Conservation (phyloP, 2,113 vertebrate genomes). For the Macquaria australasica region DNA sequence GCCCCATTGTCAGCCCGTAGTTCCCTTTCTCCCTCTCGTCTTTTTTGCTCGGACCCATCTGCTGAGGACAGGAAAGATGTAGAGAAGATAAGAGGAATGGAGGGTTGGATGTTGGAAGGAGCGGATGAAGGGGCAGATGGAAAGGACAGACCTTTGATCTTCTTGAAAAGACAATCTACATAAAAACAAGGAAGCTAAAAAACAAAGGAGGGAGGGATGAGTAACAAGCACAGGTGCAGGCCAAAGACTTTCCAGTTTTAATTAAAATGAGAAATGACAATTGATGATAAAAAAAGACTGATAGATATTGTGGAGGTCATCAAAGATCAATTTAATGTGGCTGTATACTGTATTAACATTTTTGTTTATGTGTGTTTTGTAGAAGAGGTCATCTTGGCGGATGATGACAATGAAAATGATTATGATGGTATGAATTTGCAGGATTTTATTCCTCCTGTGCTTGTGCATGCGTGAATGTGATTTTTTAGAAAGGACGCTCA, state of each 20-base stretch:
- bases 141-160: slow-evolving; percentile 69
- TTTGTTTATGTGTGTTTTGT: slow-evolving; percentile 55
- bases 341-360: slow-evolving; percentile 3
- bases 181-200: slow-evolving; percentile 57
- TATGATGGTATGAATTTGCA: slow-evolving; percentile 89
- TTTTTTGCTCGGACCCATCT: slow-evolving; percentile 22
- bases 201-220: slow-evolving; percentile 35
- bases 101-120: slow-evolving; percentile 44
- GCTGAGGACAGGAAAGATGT: slow-evolving; percentile 31
- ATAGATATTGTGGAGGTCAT: not conserved
- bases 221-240: slow-evolving; percentile 49
- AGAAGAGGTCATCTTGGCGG: slow-evolving; percentile 95
- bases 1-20: not conserved
- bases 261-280: slow-evolving; percentile 32
- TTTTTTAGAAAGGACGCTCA: not conserved
- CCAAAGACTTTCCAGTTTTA: slow-evolving; percentile 3
- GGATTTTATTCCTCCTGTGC: not conserved
- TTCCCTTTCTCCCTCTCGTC: slow-evolving; percentile 13
- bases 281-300: not conserved
- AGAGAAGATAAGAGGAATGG: slow-evolving; percentile 44
- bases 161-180: slow-evolving; percentile 63
- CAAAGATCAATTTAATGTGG: not conserved
- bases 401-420: slow-evolving; percentile 91
- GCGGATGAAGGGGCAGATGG: slow-evolving; percentile 38
- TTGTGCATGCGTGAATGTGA: not conserved